Evolutionary conservation across 2,797 vertebrate species (phyloP).

Genomic region (Lycodopsis pacificus): DNA sequence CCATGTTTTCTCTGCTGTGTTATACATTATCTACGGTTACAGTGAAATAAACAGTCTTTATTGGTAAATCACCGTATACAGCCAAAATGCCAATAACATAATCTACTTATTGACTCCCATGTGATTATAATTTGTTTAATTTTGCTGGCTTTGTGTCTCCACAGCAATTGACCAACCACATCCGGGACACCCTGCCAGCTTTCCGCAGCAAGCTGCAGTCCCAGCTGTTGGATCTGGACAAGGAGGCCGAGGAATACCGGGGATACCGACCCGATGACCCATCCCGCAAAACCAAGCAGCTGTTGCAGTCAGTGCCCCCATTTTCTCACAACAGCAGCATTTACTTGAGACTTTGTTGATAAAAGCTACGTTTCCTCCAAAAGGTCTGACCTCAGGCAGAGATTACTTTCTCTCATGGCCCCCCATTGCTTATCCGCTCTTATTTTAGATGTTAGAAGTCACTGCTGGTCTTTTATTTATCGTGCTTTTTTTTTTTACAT

Average conservation of each 20-base stretch:
- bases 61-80: not conserved
- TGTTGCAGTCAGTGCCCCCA: constrained; percentile 90
- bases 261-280: constrained; percentile 95
- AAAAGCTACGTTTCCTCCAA: not conserved
- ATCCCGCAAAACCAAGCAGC: constrained; percentile 94
- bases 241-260: constrained; percentile 94
- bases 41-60: not conserved
- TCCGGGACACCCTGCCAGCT: constrained; percentile 93
- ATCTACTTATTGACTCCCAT: not conserved
- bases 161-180: constrained; percentile 97
- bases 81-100: not conserved
- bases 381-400: not conserved
- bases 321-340: constrained; percentile 41
- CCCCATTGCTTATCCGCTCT: not conserved
- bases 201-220: constrained; percentile 95
- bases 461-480: not conserved
- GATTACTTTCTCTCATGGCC: not conserved
- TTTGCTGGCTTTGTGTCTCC: constrained; percentile 50
- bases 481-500: not conserved
- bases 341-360: constrained; percentile 20
- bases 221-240: constrained; percentile 93
- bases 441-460: not conserved
- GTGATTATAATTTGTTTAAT: constrained; percentile 16
- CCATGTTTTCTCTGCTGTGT: constrained; percentile 20
- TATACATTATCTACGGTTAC: not conserved